Evolutionary conservation across 2,113 vertebrate genomes (phyloP), one percentile per base, ranked within the genome.

Genomic region (Colaptes auratus): DNA sequence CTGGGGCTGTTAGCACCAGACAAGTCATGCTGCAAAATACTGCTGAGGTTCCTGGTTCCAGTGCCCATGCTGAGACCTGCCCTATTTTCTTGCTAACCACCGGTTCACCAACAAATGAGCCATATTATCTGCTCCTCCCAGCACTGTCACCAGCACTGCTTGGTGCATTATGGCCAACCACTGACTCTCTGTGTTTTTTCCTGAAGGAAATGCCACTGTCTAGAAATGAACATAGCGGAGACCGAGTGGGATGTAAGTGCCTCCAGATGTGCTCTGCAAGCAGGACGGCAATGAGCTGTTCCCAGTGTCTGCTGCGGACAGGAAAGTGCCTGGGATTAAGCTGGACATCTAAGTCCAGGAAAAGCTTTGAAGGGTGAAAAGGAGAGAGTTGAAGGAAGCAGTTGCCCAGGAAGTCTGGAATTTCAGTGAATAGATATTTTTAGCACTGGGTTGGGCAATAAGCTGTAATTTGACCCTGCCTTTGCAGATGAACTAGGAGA

Each of bases 341-440:
- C 60, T 67, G 76, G 85, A 84, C 52, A 61, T 53, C 72, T 59
- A 88, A 67, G 44, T 27, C 61, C 92, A 93, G 70, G 79, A 78
- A 88, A 84, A 78, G 65, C 61, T 90, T 78, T 88, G 76, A 72
- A 81, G 70, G 59, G 58, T 74, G 44, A 88, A 86, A 92, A 90
- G 82, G 75, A 86, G 71, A 48, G 79, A 83, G 69, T 4, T 0
- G 0, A 7, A 7, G 70, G 58, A 87, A 87, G 52, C 63, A 72
- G 48, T 76, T 87, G 69, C 58, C 79, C 82, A 39, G 90, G 80
- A 93, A 75, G 88, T 42, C 28, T 75, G 88, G 86, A 95, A 86
- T 86, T 96, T 90, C 3, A 2, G 80, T 44, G 53, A 27, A 4
- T 10, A 48, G 65, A 4, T 95, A 96, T 95, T 94, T 96, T 96